phyloP scores from a whole-genome alignment of 2,113 vertebrate genomes.

The Misgurnus anguillicaudatus region DNA sequence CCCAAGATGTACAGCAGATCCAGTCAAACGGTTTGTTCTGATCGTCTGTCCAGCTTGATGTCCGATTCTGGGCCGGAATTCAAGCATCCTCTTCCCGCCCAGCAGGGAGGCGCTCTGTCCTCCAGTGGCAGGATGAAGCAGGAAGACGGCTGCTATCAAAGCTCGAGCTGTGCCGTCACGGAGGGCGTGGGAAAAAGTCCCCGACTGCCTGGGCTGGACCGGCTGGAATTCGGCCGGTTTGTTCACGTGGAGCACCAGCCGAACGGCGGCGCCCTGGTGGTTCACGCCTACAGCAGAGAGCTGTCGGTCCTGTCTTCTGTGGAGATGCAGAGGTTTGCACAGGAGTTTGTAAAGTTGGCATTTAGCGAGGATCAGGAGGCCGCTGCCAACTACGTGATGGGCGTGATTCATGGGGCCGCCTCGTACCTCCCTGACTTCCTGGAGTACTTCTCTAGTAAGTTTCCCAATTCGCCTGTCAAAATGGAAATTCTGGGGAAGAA shows the following conservation, averaged over 20 bases:
- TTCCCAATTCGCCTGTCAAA: constrained; percentile 96
- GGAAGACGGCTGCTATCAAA: constrained; percentile 44
- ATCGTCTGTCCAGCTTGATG: constrained; percentile 75
- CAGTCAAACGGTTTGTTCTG: constrained; percentile 90
- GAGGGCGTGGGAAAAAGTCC: constrained; percentile 76
- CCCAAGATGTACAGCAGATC: constrained; percentile 97
- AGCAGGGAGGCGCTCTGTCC: constrained; percentile 56
- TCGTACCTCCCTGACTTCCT: constrained; percentile 95
- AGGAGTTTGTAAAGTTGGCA: constrained; percentile 90
- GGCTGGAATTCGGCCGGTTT: constrained; percentile 88
- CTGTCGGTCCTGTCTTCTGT: constrained; percentile 84
- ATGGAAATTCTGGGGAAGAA: constrained; percentile 99
- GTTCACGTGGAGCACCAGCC: constrained; percentile 96
- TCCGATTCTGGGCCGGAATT: constrained; percentile 62
- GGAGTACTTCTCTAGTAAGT: constrained; percentile 97
- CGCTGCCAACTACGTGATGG: constrained; percentile 95
- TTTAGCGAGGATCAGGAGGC: constrained; percentile 91
- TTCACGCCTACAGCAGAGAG: constrained; percentile 92
- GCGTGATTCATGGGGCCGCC: constrained; percentile 94
- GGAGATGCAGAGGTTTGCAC: constrained; percentile 92
- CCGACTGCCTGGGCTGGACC: constrained; percentile 79
- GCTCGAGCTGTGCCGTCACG: constrained; percentile 52
- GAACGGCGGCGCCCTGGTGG: constrained; percentile 92
- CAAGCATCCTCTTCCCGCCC: constrained; percentile 79
- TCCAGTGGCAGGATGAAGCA: constrained; percentile 40